Percentiles rank a stretch among this genome's conserved stretches.
These are phyloP conservation scores for Monochamus alternatus DNA, from an alignment of 2,888 invertebrate species.

Conservation along the genomic window DNA sequence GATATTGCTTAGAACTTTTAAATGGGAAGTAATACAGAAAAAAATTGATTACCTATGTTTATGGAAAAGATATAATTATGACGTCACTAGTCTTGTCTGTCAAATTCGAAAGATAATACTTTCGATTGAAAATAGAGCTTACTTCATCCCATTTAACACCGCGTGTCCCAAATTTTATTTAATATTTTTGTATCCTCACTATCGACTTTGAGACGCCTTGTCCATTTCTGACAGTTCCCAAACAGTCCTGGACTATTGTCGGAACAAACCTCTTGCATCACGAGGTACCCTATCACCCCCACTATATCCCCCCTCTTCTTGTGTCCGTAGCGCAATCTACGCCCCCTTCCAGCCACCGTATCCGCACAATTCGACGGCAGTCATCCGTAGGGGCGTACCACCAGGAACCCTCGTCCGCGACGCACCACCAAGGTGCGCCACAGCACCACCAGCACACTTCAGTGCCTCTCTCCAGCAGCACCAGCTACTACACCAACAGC, in stretches of 20 bases:
- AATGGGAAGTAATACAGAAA: too few relatives aligned
- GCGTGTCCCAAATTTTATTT: too few relatives aligned
- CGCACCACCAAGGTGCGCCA: conserved; percentile 54
- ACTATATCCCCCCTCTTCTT: neutral
- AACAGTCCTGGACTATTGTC: conserved; percentile 13
- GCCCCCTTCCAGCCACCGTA: conserved; percentile 75
- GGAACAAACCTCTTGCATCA: neutral
- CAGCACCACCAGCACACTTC: conserved; percentile 49
- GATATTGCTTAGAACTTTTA: too few relatives aligned
- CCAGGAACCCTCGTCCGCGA: conserved; percentile 69
- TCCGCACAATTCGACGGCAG: conserved; percentile 76
- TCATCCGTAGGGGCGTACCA: conserved; percentile 77
- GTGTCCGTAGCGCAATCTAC: conserved; percentile 76
- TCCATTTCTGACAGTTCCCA: too few relatives aligned
- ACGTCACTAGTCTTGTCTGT: too few relatives aligned
- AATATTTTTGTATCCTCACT: too few relatives aligned
- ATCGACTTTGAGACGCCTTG: too few relatives aligned
- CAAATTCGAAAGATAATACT: too few relatives aligned
- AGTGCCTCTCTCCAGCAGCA: conserved; percentile 69
- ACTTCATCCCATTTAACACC: too few relatives aligned
- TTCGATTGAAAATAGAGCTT: too few relatives aligned
- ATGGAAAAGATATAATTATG: too few relatives aligned
- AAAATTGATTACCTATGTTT: too few relatives aligned
- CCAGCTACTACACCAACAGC: conserved; percentile 78
- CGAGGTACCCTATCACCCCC: neutral